Base-by-base conservation (phyloP, 2,113 vertebrate species). In the Perca flavescens region DNA sequence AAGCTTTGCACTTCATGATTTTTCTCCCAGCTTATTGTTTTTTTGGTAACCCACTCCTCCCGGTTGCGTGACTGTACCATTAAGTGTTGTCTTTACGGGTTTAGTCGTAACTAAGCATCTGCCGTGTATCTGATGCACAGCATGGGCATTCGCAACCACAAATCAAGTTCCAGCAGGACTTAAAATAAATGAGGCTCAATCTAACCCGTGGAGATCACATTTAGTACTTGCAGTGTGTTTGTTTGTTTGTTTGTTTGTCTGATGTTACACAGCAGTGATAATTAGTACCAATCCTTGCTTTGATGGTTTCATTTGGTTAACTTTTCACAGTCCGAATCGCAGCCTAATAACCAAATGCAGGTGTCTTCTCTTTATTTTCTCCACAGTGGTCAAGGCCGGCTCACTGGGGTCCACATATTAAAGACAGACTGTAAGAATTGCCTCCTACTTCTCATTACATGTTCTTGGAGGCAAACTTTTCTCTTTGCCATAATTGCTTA, bases 101-200 rank as follows among this genome's bases (percentile, higher is more conserved):
- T 78, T 84, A 70, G 81, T 93, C 79, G 40, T 88, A 83, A 92
- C 88, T 77, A 88, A 86, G 91, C 91, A 92, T 93, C 93, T 93
- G 92, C 75, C 74, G 84, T 70, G 73, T 92, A 86, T 90, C 74
- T 86, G 80, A 91, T 25, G 77, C 89, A 82, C 90, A 91, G 92
- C 79, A 71, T 91, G 89, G 67, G 47, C 50, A 25, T 91, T 80
- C 46, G 22, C 80, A 84, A 81, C 71, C 89, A 91, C 90, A 90
- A 94, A 93, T 94, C 90, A 93, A 58, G 34, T 80, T 90, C 78
- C 86, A 89, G 87, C 85, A 91, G 79, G 86, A 85, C 75, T 83
- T 74, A 52, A 89, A 92, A 92, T 90, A 94, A 93, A 93, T 90
- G 84, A 92, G 86, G 84, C 92, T 90, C 83, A 75, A 71, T 90